Evolutionary conservation across 1,140 invertebrate genomes (phyloP).

Genomic region (Myzus persicae): DNA sequence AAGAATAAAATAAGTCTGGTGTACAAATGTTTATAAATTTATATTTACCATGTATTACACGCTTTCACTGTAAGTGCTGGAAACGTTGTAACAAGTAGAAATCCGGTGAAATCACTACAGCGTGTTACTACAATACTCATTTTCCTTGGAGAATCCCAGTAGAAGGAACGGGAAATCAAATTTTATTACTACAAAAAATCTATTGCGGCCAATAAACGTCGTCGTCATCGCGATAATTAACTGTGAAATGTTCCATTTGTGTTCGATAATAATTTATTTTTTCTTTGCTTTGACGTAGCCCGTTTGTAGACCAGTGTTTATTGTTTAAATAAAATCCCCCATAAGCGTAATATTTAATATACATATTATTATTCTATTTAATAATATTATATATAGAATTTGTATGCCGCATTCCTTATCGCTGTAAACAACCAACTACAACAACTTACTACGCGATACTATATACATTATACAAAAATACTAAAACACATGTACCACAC

Average conservation of each 20-base stretch:
- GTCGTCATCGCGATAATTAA: neutral
- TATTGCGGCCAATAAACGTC: neutral
- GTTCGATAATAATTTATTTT: conserved; percentile 10
- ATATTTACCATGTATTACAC: conserved; percentile 48
- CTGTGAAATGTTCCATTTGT: neutral
- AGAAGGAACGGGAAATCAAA: conserved; percentile 25
- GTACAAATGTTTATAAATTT: conserved; percentile 4
- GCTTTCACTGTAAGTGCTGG: conserved; percentile 42
- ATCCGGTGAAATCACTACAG: conserved; percentile 49
- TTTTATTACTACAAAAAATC: neutral
- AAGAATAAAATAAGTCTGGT: neutral
- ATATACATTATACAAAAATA: neutral
- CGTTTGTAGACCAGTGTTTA: neutral
- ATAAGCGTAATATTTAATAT: neutral
- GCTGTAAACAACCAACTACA: conserved; percentile 1
- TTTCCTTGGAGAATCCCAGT: neutral
- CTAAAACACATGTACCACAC: neutral
- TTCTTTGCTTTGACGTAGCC: neutral
- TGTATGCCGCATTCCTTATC: neutral
- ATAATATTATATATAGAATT: neutral
- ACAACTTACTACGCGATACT: neutral
- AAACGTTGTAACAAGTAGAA: conserved; percentile 52
- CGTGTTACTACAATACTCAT: neutral
- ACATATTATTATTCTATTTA: neutral
- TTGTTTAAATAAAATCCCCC: neutral